Conservation (phyloP, 1,140 invertebrate genomes). For the Zelostemma sp. region DNA sequence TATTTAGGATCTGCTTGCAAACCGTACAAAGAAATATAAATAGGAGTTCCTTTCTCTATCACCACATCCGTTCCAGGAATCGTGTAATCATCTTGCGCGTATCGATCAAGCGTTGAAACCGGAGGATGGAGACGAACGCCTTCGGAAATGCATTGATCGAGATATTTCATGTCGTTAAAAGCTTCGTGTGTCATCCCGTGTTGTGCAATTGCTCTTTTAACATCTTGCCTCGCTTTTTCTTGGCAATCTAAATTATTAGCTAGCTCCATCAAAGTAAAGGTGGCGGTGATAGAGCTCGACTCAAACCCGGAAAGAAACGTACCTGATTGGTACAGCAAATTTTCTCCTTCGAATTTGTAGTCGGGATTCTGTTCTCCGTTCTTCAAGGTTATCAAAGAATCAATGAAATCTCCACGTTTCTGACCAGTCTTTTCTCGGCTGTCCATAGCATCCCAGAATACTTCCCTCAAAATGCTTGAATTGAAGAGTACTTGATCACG, state of each 20-base stretch:
- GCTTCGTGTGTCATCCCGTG: slow-evolving; percentile 56
- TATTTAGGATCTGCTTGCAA: slow-evolving; percentile 65
- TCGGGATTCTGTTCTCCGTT: slow-evolving; percentile 53
- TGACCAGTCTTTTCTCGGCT: slow-evolving; percentile 50
- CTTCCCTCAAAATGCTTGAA: slow-evolving; percentile 51
- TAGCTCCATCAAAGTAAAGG: slow-evolving; percentile 58
- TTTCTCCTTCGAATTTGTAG: slow-evolving; percentile 58
- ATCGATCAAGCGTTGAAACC: slow-evolving; percentile 72
- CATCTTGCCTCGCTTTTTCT: slow-evolving; percentile 72
- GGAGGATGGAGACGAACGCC: slow-evolving; percentile 73
- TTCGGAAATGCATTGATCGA: slow-evolving; percentile 53
- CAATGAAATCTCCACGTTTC: slow-evolving; percentile 63
- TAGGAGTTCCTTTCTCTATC: slow-evolving; percentile 61
- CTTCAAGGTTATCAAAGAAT: slow-evolving; percentile 60
- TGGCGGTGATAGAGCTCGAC: slow-evolving; percentile 70
- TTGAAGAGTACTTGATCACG: slow-evolving; percentile 49
- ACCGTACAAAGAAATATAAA: slow-evolving; percentile 56
- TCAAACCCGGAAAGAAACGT: slow-evolving; percentile 72
- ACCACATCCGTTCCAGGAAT: slow-evolving; percentile 63
- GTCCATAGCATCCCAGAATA: slow-evolving; percentile 62
- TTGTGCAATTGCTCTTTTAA: slow-evolving; percentile 66
- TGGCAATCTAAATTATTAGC: slow-evolving; percentile 55
- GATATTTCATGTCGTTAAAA: slow-evolving; percentile 61
- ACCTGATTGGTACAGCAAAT: slow-evolving; percentile 47
- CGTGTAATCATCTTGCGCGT: slow-evolving; percentile 64